phyloP scores from a whole-genome alignment of 1,140 invertebrate species.

The Marisa cornuarietis region DNA sequence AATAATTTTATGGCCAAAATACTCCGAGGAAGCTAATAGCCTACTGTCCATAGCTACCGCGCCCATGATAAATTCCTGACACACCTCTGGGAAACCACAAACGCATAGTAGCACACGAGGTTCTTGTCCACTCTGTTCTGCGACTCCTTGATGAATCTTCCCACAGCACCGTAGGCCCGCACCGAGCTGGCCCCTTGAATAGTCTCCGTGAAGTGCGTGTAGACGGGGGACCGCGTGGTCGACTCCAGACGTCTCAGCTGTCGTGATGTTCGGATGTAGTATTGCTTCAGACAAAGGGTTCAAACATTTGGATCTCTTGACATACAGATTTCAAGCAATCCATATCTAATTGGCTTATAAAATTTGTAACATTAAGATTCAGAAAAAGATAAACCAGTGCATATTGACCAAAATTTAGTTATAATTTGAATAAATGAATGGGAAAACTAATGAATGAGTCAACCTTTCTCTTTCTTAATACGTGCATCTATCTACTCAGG shows the following conservation, averaged over 20 bases:
- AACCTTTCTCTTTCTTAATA: no score
- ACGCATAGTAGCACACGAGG: constrained; percentile 52
- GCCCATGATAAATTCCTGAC: constrained; percentile 15
- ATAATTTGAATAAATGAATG: background rate
- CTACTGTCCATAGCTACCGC: background rate
- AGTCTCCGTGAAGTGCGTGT: constrained; percentile 69
- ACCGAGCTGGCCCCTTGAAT: constrained; percentile 70
- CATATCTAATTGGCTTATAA: background rate
- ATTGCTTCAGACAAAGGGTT: constrained; percentile 53
- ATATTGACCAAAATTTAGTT: background rate
- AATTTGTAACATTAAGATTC: background rate
- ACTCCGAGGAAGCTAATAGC: no score
- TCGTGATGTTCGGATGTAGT: constrained; percentile 70
- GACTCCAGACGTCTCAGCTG: constrained; percentile 70
- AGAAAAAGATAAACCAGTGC: background rate
- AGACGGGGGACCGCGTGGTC: constrained; percentile 69
- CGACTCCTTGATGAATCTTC: constrained; percentile 66
- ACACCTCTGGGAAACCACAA: constrained; percentile 46
- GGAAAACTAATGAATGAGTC: no score
- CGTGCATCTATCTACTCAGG: no score
- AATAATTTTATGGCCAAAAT: no score
- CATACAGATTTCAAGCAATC: background rate
- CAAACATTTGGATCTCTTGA: background rate
- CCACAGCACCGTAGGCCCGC: constrained; percentile 67
- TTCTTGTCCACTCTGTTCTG: constrained; percentile 65